phyloP scores from a whole-genome alignment of 2,888 invertebrate genomes.

The Drosophila aldrichi region DNA sequence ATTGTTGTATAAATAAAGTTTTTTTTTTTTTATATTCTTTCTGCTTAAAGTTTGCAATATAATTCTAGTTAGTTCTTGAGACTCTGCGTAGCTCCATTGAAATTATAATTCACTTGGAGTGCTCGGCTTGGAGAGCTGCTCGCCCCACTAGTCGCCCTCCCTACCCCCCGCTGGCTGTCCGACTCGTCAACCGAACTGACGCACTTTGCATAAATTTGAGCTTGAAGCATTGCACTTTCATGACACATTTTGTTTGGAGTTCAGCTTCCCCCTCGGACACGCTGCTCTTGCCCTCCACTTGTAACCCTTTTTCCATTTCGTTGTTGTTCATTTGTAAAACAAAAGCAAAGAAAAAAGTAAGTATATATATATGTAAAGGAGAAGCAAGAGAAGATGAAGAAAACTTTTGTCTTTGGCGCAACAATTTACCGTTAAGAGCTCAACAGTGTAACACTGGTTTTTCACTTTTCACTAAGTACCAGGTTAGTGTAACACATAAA shows the following conservation, averaged over 20 bases:
- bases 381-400: background rate
- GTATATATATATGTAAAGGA: background rate
- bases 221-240: constrained; percentile 73
- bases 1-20: background rate
- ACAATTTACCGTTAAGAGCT: constrained; percentile 76
- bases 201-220: constrained; percentile 74
- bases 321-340: constrained; percentile 63
- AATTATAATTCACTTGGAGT: constrained; percentile 58
- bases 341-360: no score
- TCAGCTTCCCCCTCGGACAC: background rate
- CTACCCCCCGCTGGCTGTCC: background rate
- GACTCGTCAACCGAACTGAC: constrained; percentile 44
- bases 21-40: background rate
- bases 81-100: constrained; percentile 44
- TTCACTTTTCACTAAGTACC: constrained; percentile 78
- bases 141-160: background rate
- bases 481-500: constrained; percentile 73
- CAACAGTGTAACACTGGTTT: constrained; percentile 77
- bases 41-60: constrained; percentile 29
- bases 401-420: constrained; percentile 70
- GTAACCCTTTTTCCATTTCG: constrained; percentile 49
- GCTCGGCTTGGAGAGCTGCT: constrained; percentile 12
- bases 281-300: constrained; percentile 6
- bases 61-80: constrained; percentile 36
- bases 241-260: constrained; percentile 73